Evolutionary conservation across 2,888 invertebrate genomes (phyloP), one percentile per base, ranked within the genome.

Genomic region (Lamellibrachia columna): DNA sequence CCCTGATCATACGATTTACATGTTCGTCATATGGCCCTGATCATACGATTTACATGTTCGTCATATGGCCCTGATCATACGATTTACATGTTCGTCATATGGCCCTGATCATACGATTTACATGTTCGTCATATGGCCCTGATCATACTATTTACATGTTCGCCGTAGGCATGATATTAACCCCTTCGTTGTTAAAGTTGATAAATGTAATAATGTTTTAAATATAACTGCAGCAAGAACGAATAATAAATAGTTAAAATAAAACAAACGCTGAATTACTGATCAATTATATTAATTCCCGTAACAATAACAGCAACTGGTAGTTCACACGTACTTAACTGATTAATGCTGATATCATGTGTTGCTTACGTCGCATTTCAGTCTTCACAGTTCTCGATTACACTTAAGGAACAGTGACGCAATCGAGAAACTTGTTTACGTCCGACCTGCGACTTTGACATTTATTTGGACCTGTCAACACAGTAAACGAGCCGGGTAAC

Each of bases 311-410:
- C 22, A 15, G 6, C 75, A 3, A 75, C 3, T 75, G 75, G 22
- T 40, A 40, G 40, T 40, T 40, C 40, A 40, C 75, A 75, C 22
- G 15, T 75, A 75, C 75, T 75, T n/a, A n/a, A 75, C 75, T 75
- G 75, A 75, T 75, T 75, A 75, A 75, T 6, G 75, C 75, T 75
- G 75, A 75, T 75, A 75, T 6, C 75, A 75, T 1, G 40, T n/a
- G n/a, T 15, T 75, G n/a, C 75, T 75, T 75, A 75, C 75, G 75
- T 75, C 75, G 75, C 75, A 75, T 75, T 75, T 75, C 75, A 75
- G 75, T 75, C 22, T 15, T 75, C 15, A 75, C 22, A 75, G 15
- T 75, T 75, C 75, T 75, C 75, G 75, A 75, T 22, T 60, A 75
- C 75, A 22, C 22, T 75, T 22, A 75, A 75, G 6, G 6, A n/a